Evolutionary conservation across 2,888 invertebrate species (phyloP), one percentile per base, ranked within the genome.

Genomic region (Drosophila anomalata): DNA sequence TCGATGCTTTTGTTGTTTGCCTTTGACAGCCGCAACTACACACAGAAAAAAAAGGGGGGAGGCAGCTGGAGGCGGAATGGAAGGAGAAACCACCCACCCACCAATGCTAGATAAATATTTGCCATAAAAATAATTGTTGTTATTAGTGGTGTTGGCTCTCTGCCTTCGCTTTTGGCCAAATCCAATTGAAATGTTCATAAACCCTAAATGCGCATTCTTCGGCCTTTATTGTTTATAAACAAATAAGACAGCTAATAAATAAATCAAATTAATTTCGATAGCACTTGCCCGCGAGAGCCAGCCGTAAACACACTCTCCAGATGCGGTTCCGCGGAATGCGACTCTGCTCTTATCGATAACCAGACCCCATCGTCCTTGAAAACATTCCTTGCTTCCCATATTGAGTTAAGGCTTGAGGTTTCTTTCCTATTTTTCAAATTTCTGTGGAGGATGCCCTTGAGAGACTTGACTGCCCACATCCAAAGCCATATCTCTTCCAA

Each of bases 241-340:
- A 87, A 84, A 84, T 87, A 84, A 84, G 74, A 66, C 78, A 84
- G 85, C 87, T 78, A 84, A 87, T 84, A 84, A 84, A 84, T 84
- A 87, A 87, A 84, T 84, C 84, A 87, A 79, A 78, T 76, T 78
- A 77, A 83, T 77, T 59, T 57, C 50, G 11, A 65, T 62, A 53
- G 50, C 50, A 73, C 63, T 12, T 56, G 36, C 26, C 26, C 26
- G 3, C 12, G 33, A 12, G 33, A 5, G 33, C 12, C 4, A 33
- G 12, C 11, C 12, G 12, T 12, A 12, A 12, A 12, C 4, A 33
- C 12, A 4, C n/a, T 33, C 39, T 41, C 39, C 41, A 41, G 53
- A 53, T 41, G 52, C 39, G 52, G 39, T 14, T 47, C 22, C 20
- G 3, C 29, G 17, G 24, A 47, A 47, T 58, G 17, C 31, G 8